Base-by-base conservation (phyloP, 37 sponge, comb jelly and placozoan genomes). In the Petrosia ficiformis region DNA sequence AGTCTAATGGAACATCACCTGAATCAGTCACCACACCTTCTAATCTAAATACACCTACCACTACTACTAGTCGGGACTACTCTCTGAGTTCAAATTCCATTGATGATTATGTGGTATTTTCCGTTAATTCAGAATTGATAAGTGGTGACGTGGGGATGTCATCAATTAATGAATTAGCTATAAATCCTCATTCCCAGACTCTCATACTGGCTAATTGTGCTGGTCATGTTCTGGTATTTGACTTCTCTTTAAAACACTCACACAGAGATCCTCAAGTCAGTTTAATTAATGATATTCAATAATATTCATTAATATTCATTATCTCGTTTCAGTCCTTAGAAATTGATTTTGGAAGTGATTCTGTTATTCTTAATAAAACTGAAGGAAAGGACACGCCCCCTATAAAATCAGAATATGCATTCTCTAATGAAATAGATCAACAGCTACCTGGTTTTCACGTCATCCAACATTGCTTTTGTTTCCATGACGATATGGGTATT, bases 191-290 rank as follows among this genome's bases (percentile, higher is more conserved):
- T 52, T 70, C 76, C 2, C 76, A 57, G 33, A 69, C 75, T 74
- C 40, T 82, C 70, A 75, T 75, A 42, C 76, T 82, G 59, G 69
- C 70, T 57, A 82, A 82, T 44, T 57, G 34, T 8, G 83, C 76
- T 42, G 83, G 83, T 11, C 35, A 39, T 0, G 83, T 75, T 57
- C 66, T 82, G 76, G 69, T 70, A 42, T 82, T 82, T 39, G 69
- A 82, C 63, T 82, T 82, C 76, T 30, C 34, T n/a, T n/a, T 65
- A 19, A 35, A 54, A 5, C 42, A n/a, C 35, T 48, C 31, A 6
- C 25, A 29, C 10, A 28, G 31, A 4, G 32, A 54, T 2, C 66
- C 74, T 0, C 42, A 65, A 68, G 82, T 81, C 56, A 70, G 69
- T 16, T 56, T 4, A 26, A 14, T 21, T 26, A 48, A 28, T 42